A percentile compares a stretch with the other conserved stretches of the same genome.
phyloP scores from a whole-genome alignment of 2,797 vertebrate genomes.

The Pogoniulus pusillus region DNA sequence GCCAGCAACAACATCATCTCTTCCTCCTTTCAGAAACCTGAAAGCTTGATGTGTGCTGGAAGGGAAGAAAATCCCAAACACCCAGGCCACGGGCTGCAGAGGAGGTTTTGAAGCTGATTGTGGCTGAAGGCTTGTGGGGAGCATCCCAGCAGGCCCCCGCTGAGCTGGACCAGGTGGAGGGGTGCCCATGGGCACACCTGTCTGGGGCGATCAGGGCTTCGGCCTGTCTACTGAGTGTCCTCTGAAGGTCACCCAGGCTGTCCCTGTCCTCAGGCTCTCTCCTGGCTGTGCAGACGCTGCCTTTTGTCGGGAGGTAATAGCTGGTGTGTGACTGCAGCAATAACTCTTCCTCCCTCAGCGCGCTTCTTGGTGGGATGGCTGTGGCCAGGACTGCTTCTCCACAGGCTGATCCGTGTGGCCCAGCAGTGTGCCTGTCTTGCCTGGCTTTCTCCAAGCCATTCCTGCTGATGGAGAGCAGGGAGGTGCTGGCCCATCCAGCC shows the following conservation, averaged over 20 bases:
- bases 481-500: not conserved
- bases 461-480: not conserved
- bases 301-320: slow-evolving; percentile 39
- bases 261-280: slow-evolving; percentile 17
- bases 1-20: not conserved
- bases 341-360: not conserved
- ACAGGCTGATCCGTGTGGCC: not conserved
- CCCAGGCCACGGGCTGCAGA: not conserved
- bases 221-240: not conserved
- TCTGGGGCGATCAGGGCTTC: slow-evolving; percentile 1
- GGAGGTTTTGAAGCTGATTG: slow-evolving; percentile 47
- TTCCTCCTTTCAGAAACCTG: not conserved
- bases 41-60: not conserved
- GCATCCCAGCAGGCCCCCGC: not conserved
- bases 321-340: slow-evolving; percentile 31
- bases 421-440: rapidly evolving
- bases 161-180: not conserved
- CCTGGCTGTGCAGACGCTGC: slow-evolving; percentile 12
- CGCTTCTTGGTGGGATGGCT: not conserved
- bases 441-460: not conserved
- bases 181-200: not conserved
- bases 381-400: not conserved
- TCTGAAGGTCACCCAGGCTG: slow-evolving; percentile 36
- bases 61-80: not conserved
- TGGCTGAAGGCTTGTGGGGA: slow-evolving; percentile 27